These are phyloP conservation scores for Oscheius onirici DNA, from an alignment of 2,888 invertebrate species.

Conservation along the genomic window DNA sequence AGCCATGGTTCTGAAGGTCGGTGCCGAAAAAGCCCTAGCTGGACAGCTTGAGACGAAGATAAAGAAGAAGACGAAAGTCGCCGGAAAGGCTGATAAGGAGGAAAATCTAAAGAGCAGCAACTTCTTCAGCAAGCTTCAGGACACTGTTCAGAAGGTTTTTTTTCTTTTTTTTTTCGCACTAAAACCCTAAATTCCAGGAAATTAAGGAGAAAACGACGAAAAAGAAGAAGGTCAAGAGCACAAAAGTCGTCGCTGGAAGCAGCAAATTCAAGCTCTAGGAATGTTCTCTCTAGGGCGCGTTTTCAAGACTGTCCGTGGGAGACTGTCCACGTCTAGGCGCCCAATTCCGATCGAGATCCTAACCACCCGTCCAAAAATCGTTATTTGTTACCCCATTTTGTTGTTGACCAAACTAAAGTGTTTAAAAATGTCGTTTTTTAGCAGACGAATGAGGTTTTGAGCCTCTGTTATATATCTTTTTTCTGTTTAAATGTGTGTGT, in stretches of 20 bases:
- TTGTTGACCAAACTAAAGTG: not conserved
- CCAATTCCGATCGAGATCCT: no score
- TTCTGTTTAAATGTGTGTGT: no score
- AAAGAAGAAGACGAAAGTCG: constrained; percentile 38
- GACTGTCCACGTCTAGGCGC: not conserved
- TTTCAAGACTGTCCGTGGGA: not conserved
- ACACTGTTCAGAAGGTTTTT: constrained; percentile 41
- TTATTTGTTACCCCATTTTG: not conserved
- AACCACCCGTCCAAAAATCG: no score
- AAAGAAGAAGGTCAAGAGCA: constrained; percentile 45
- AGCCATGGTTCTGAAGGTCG: constrained; percentile 41
- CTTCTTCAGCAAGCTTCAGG: constrained; percentile 54
- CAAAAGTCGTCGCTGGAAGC: constrained; percentile 37
- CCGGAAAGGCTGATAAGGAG: constrained; percentile 27
- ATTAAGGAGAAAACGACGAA: constrained; percentile 43
- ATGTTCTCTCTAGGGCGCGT: not conserved
- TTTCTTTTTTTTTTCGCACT: not conserved
- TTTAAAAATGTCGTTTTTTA: no score
- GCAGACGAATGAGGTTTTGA: no score
- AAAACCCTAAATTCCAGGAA: constrained; percentile 26
- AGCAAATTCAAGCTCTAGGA: constrained; percentile 43
- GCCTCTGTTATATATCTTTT: no score
- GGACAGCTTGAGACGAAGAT: constrained; percentile 40
- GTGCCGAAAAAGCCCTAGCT: constrained; percentile 47
- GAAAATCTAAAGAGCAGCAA: constrained; percentile 40